Base-by-base conservation (phyloP, 2,888 invertebrate genomes). In the Caenorhabditis drosophilae region DNA sequence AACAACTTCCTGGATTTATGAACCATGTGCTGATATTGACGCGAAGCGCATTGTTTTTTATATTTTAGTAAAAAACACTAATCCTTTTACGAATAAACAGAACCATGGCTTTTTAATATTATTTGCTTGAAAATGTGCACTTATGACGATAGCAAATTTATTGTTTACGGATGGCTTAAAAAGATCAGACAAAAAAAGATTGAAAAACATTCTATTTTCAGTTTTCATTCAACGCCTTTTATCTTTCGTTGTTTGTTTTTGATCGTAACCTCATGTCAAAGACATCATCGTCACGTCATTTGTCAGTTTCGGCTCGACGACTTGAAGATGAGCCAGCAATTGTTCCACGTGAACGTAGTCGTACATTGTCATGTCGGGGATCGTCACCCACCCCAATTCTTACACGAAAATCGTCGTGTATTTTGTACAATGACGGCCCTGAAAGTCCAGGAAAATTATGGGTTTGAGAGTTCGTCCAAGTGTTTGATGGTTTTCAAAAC, bases 141-240 rank as follows among this genome's bases (percentile, higher is more conserved):
- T n/a, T n/a, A n/a, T n/a, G n/a, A n/a, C n/a, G n/a, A n/a, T n/a
- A n/a, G n/a, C n/a, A n/a, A n/a, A n/a, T n/a, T n/a, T n/a, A n/a
- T n/a, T n/a, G n/a, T n/a, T n/a, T n/a, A n/a, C n/a, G n/a, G n/a
- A n/a, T n/a, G n/a, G n/a, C n/a, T n/a, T n/a, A n/a, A n/a, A n/a
- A n/a, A n/a, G n/a, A n/a, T n/a, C n/a, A n/a, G n/a, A 16, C 15
- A 48, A 23, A 20, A 48, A 35, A 31, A 48, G 12, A 27, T n/a
- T 9, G 7, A 23, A n/a, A n/a, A 47, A 47, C 16, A 20, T 40
- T 40, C 3, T 18, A 23, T 23, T 67, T 77, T 40, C 68, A 79
- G 79, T 76, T 79, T 44, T 74, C 76, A 9, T 79, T 80, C 73
- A 77, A 79, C 57, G 70, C 79, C 34, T 79, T 80, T 67, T 79